Evolutionary conservation across 2,888 invertebrate species (phyloP).

Genomic region (Meghimatium bilineatum): DNA sequence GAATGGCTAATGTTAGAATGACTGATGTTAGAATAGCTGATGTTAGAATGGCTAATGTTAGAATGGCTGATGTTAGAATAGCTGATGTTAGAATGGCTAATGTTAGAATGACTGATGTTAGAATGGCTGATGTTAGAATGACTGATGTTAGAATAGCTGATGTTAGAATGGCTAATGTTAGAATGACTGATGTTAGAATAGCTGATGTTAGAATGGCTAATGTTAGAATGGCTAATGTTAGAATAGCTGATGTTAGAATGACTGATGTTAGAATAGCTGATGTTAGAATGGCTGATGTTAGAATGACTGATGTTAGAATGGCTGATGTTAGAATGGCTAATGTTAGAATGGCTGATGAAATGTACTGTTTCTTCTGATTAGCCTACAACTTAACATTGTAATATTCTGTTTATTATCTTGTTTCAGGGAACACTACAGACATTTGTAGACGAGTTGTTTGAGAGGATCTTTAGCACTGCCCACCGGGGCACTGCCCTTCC

Average conservation of each 20-base stretch:
- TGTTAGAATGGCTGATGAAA: neutral
- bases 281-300: too few species aligned
- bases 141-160: neutral
- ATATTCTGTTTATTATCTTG: neutral
- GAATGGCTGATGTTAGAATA: too few species aligned
- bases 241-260: too few species aligned
- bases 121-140: neutral
- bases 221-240: too few species aligned
- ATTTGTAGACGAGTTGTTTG: slow-evolving; percentile 98
- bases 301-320: neutral
- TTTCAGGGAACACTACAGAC: slow-evolving; percentile 88
- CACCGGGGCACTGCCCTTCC: slow-evolving; percentile 97
- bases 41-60: too few species aligned
- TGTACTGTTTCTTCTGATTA: neutral
- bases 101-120: neutral
- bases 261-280: too few species aligned
- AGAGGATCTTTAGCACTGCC: slow-evolving; percentile 98
- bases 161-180: neutral
- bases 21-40: too few species aligned
- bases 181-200: neutral
- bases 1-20: too few species aligned
- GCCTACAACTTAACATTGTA: neutral
- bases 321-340: neutral
- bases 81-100: neutral
- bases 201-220: neutral